Evolutionary conservation across 2,797 vertebrate genomes (phyloP).

Genomic region (Adrianichthys oophorus): DNA sequence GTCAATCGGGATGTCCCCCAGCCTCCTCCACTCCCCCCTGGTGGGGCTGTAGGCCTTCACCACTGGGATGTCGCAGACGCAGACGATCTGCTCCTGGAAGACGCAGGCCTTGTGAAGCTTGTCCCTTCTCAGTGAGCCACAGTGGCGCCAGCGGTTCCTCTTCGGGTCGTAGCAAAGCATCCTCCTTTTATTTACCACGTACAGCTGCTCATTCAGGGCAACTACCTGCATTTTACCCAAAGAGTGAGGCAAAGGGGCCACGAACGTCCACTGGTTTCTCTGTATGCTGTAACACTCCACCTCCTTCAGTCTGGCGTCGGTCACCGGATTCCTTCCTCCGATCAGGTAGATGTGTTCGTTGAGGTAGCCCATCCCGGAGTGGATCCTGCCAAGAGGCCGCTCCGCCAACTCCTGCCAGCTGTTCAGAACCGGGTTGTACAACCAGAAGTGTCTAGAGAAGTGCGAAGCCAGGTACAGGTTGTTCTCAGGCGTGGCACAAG

Average conservation of each 20-base stretch:
- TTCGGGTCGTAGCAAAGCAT: constrained; percentile 87
- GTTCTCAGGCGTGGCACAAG: constrained; percentile 84
- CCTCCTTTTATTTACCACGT: constrained; percentile 85
- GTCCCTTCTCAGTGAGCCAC: constrained; percentile 83
- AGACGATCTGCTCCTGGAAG: constrained; percentile 87
- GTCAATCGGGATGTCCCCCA: constrained; percentile 85
- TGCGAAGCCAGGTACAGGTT: constrained; percentile 86
- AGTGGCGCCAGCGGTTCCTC: constrained; percentile 87
- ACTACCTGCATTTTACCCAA: constrained; percentile 87
- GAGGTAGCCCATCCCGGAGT: constrained; percentile 86
- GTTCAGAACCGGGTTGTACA: constrained; percentile 83
- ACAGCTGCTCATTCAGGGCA: constrained; percentile 84
- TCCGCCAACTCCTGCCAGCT: constrained; percentile 86
- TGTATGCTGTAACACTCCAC: constrained; percentile 89
- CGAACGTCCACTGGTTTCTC: constrained; percentile 86
- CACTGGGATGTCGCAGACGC: constrained; percentile 86
- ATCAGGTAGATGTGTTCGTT: constrained; percentile 86
- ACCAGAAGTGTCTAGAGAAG: constrained; percentile 87
- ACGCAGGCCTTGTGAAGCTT: constrained; percentile 89
- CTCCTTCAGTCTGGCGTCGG: constrained; percentile 83
- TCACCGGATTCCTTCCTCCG: constrained; percentile 83
- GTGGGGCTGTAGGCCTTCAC: constrained; percentile 87
- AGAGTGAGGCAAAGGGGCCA: constrained; percentile 85
- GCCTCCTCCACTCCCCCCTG: constrained; percentile 83
- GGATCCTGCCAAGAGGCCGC: constrained; percentile 82